phyloP scores from a whole-genome alignment of 1,140 invertebrate species.

The Caenorhabditis brenneri region DNA sequence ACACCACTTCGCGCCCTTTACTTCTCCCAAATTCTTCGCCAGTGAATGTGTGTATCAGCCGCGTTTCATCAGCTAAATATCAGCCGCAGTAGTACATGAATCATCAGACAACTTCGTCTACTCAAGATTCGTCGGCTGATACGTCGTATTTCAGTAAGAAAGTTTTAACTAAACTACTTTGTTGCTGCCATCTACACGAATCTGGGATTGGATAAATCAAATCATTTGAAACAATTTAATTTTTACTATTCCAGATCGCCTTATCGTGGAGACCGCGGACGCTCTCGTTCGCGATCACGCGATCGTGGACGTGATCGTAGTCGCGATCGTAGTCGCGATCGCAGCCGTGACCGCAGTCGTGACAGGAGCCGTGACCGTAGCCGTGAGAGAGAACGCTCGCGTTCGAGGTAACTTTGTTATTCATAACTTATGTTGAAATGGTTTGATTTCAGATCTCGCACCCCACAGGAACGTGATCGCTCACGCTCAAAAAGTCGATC shows the following conservation, averaged over 20 bases:
- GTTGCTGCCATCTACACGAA: background rate
- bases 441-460: background rate
- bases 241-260: conserved; percentile 24
- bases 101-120: conserved; percentile 3
- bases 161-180: background rate
- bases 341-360: conserved; percentile 18
- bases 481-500: conserved; percentile 33
- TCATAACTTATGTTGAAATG: background rate
- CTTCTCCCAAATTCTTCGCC: conserved; percentile 25
- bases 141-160: conserved; percentile 31
- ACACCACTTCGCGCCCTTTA: conserved; percentile 43
- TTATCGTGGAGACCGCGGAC: conserved; percentile 27
- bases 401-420: background rate
- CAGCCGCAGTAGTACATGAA: conserved; percentile 30
- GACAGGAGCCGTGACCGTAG: conserved; percentile 36
- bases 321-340: conserved; percentile 23
- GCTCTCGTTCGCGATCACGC: conserved; percentile 49
- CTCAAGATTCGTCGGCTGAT: conserved; percentile 10
- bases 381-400: conserved; percentile 28
- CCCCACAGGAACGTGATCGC: conserved; percentile 38
- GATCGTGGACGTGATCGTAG: conserved; percentile 47
- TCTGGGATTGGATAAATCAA: background rate
- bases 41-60: conserved; percentile 3
- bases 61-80: conserved; percentile 21
- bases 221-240: background rate